Evolutionary conservation across 2,797 vertebrate species (phyloP), one percentile per base, ranked within the genome.

Genomic region (Scolopax bukidnonensis): DNA sequence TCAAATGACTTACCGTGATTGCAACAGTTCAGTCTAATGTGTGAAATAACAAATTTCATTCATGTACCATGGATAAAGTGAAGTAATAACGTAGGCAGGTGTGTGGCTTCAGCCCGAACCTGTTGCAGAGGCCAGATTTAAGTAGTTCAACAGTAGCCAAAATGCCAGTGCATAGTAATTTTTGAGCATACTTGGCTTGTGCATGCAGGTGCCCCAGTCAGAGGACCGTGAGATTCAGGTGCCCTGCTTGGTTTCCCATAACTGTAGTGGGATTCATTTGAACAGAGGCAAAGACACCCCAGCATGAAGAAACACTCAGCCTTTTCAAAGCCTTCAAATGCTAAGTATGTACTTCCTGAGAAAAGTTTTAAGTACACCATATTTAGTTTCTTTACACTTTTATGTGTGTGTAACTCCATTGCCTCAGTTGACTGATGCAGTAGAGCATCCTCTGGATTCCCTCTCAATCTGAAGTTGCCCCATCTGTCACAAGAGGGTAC

Each of bases 401-500:
- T 36, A 36, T 36, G 36, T 36, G 36, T 36, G 36, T 36, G 1
- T 5, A 28, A 57, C 30, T 36, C 28, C 27, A 4, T n/a, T 6
- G 64, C 27, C 69, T 27, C 5, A 3, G 51, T 6, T 2, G 50
- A 0, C 16, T 4, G 57, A 7, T 13, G 63, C 64, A 33, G 11
- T 2, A 27, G 74, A 64, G 14, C 21, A 25, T 38, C 59, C 11
- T 14, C 28, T 2, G 65, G 11, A 4, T 18, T 64, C 32, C n/a
- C 57, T 25, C 23, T 4, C 3, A 38, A 6, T 12, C n/a, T 48
- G 92, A 50, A 78, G 19, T 65, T 94, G 86, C 60, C 3, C 14
- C 0, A 3, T 11, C 84, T 80, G 87, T 84, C 96, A 12, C 91
- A 25, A 94, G 95, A 86, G 95, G 96, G 95, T 71, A 85, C 70